Percentiles rank a stretch among this genome's conserved stretches.
Evolutionary conservation across 1,140 invertebrate genomes (phyloP).

Genomic region (Samia ricini): DNA sequence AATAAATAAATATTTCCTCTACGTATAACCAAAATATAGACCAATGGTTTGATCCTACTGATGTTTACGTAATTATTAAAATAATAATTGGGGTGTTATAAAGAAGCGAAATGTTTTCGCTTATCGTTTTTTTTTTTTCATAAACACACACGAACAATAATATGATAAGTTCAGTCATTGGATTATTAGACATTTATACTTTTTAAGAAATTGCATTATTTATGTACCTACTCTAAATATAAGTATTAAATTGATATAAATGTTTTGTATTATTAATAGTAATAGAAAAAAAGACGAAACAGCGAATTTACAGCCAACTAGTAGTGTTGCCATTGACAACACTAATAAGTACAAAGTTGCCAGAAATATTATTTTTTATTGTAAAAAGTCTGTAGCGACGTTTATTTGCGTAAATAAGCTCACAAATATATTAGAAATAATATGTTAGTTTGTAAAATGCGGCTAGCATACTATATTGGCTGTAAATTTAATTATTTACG

Average conservation of each 20-base stretch:
- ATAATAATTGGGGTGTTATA: background rate
- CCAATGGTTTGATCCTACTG: too few species aligned
- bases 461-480: slow-evolving; percentile 25
- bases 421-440: background rate
- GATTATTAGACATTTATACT: slow-evolving; percentile 21
- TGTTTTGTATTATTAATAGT: slow-evolving; percentile 39
- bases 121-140: background rate
- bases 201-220: slow-evolving; percentile 36
- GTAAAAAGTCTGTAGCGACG: slow-evolving; percentile 27
- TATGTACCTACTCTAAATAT: slow-evolving; percentile 35
- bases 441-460: slow-evolving; percentile 2
- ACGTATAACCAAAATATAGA: too few species aligned
- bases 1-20: too few species aligned
- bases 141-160: slow-evolving; percentile 1
- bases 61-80: background rate
- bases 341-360: slow-evolving; percentile 31
- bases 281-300: slow-evolving; percentile 33
- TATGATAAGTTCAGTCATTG: slow-evolving; percentile 17
- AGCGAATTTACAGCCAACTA: slow-evolving; percentile 35
- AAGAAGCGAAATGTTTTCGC: background rate
- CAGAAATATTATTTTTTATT: slow-evolving; percentile 20
- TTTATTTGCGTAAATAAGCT: background rate
- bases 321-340: slow-evolving; percentile 22
- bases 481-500: slow-evolving; percentile 26
- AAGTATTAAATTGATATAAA: slow-evolving; percentile 41